Evolutionary conservation across 2,113 vertebrate genomes (phyloP), one percentile per base, ranked within the genome.

Genomic region (Cathartes aura): DNA sequence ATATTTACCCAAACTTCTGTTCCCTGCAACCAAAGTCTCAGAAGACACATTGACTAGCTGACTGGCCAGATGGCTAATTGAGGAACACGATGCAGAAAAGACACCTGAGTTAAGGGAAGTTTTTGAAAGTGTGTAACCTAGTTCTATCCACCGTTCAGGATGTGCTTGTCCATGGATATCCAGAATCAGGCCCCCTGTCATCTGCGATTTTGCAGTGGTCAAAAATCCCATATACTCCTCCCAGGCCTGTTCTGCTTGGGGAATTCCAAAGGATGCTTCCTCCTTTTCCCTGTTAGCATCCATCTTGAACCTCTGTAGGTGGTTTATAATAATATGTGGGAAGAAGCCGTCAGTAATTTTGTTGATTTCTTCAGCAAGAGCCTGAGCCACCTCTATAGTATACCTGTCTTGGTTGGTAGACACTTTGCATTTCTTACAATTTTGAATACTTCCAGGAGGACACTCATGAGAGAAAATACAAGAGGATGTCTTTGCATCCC

Each of bases 191-290:
- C 93, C 98, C 8, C 50, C 56, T 34, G 75, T 71, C 87, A 97
- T 93, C 38, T 68, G 85, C 0, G 87, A 96, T 89, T 97, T 97
- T 79, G 96, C 96, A 68, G 63, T 85, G 32, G 47, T 88, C 85
- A 98, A 52, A 93, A 98, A 98, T 59, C 67, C 76, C 97, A 97
- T 97, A 23, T 97, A 97, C 11, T 98, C 96, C 15, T 96, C 96
- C 94, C 96, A 98, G 23, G 93, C 97, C 59, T 94, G 60, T 63
- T 97, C 97, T 55, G 97, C 96, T 76, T 89, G 89, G 26, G 87
- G 80, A 87, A 95, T 60, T 88, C 96, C 94, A 86, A 98, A 98
- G 53, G 32, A 29, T 3, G 96, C 97, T 87, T 96, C 93, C 88
- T 96, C 75, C 56, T 97, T 97, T 82, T 90, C 89, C 87, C 97